These are phyloP conservation scores for Cetonia aurata DNA, from an alignment of 2,888 invertebrate species.

Conservation along the genomic window DNA sequence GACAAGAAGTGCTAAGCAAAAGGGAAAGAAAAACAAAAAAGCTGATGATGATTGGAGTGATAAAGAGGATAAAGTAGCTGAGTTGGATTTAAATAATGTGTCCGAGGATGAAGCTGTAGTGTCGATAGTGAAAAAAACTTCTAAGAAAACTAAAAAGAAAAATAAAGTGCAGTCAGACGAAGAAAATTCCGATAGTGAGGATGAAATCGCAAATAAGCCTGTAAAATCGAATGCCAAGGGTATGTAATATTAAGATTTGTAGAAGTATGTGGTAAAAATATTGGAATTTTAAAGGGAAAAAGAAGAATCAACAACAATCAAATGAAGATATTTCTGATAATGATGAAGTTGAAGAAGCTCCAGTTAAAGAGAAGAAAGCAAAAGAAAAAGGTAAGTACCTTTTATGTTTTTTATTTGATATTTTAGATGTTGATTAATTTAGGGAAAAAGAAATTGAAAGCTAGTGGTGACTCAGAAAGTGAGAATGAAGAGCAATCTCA, in stretches of 20 bases:
- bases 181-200: slow-evolving; percentile 20
- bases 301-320: slow-evolving; percentile 6
- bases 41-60: slow-evolving; percentile 62
- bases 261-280: not conserved
- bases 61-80: slow-evolving; percentile 56
- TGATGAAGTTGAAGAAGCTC: slow-evolving; percentile 54
- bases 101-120: slow-evolving; percentile 62
- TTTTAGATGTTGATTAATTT: slow-evolving; percentile 30
- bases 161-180: slow-evolving; percentile 44
- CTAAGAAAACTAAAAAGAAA: slow-evolving; percentile 68
- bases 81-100: slow-evolving; percentile 50
- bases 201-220: slow-evolving; percentile 8
- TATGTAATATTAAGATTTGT: not conserved
- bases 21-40: slow-evolving; percentile 57
- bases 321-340: slow-evolving; percentile 7
- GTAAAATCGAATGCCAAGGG: not conserved
- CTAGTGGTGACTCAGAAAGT: slow-evolving; percentile 46
- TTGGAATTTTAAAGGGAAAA: not conserved
- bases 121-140: slow-evolving; percentile 67
- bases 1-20: slow-evolving; percentile 44
- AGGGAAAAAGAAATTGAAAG: slow-evolving; percentile 49
- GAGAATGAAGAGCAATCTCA: slow-evolving; percentile 46
- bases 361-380: slow-evolving; percentile 63
- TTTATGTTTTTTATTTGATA: not conserved
- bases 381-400: slow-evolving; percentile 46